phyloP scores from a whole-genome alignment of 2,888 invertebrate species.

The Kryphioiulus occultus region DNA sequence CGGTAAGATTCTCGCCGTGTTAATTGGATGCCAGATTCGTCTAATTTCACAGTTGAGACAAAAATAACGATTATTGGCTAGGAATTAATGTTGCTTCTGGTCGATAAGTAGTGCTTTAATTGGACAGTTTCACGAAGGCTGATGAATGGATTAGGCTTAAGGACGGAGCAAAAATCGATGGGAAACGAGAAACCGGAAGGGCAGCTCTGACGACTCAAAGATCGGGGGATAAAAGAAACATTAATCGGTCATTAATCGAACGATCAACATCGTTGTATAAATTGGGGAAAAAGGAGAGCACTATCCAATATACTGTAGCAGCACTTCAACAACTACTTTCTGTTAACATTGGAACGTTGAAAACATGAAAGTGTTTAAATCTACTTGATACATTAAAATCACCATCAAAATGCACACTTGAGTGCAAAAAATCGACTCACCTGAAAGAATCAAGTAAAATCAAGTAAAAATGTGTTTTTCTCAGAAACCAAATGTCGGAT shows the following conservation, averaged over 20 bases:
- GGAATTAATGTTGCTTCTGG: not conserved
- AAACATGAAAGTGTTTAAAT: too few species aligned
- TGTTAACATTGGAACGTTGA: too few species aligned
- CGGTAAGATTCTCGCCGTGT: not conserved
- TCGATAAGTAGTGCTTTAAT: not conserved
- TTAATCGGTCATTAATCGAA: not conserved
- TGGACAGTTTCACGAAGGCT: not conserved
- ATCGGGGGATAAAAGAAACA: not conserved
- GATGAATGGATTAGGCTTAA: not conserved
- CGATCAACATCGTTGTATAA: not conserved
- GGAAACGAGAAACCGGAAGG: not conserved
- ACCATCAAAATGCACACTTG: too few species aligned
- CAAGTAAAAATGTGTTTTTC: too few species aligned
- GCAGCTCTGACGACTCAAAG: not conserved
- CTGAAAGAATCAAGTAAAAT: too few species aligned
- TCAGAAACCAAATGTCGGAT: too few species aligned
- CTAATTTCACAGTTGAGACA: not conserved
- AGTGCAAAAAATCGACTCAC: too few species aligned
- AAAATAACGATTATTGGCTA: slow-evolving; percentile 5
- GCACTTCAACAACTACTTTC: too few species aligned
- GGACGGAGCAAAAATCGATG: not conserved
- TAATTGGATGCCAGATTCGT: not conserved
- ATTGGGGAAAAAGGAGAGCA: too few species aligned
- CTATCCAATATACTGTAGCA: too few species aligned
- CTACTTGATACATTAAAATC: too few species aligned